Base-by-base conservation (phyloP, 2,888 invertebrate genomes). In the Clepsis dumicolana region DNA sequence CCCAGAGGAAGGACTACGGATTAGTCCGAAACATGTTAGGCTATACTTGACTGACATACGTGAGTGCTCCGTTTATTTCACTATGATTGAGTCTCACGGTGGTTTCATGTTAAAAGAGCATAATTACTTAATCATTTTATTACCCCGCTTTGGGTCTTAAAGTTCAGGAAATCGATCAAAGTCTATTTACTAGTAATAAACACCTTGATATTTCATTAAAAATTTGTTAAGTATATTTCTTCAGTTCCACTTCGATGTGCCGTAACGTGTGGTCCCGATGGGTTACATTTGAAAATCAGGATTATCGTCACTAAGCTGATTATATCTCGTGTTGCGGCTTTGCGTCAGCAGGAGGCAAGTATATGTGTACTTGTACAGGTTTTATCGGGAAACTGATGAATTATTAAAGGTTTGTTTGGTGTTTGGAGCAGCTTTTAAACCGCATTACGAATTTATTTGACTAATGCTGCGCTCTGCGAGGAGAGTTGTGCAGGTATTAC, bases 341-440 rank as follows among this genome's bases (percentile, higher is more conserved):
- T 25, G 27, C 27, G 27, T 41, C 16, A 25, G 24, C 32, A 54
- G 18, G 44, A 41, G 18, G 44, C 7, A 44, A 16, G 21, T 35
- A 54, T 18, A 27, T 50, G 25, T 29, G 48, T 18, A 50, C 48
- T 18, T 14, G 16, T 44, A n/a, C 27, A 56, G 38, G 21, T 56
- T 48, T 48, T 66, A 61, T 61, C 60, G 18, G 61, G 41, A 38
- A 27, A 41, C 50, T 50, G 24, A 50, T 67, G 50, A 63, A 67
- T 67, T 24, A 67, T 67, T 67, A 63, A 62, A 50, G 18, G 16
- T 38, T 41, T 38, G 38, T 63, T 29, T 50, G 63, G 38, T 56
- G 35, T 67, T 52, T 14, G 50, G n/a, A 38, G 35, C 5, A 27
- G 66, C 66, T 62, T 66, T 48, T n/a, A 27, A 53, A 65, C 32